Evolutionary conservation across 2,888 invertebrate species (phyloP), one percentile per base, ranked within the genome.

Genomic region (Danaus chrysippus): DNA sequence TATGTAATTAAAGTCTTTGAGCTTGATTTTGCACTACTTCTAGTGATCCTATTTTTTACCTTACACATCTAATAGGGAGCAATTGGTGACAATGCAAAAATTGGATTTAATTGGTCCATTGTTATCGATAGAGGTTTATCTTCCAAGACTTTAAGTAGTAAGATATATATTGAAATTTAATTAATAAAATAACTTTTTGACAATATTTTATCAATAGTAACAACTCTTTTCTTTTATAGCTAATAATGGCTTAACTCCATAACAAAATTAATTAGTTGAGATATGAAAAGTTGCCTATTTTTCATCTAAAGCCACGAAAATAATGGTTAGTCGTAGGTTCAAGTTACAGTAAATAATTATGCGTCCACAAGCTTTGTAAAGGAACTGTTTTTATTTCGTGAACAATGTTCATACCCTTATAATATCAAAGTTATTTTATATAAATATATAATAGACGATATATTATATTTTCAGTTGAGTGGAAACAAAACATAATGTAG

Each of bases 261-360:
- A 42, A 17, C 3, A 5, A 56, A 42, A 17, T 42, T 43, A 46
- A 44, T 17, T 56, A 13, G 12, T 23, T 34, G 44, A 44, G 13
- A 34, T 46, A 10, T 55, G 12, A 43, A 56, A 55, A 43, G 11
- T 19, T 19, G 15, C 15, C 15, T 15, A 12, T 17, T 43, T 42
- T 56, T 49, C 10, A 11, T 17, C 17, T 59, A 42, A 49, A 62
- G 42, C 42, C 46, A 43, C 58, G 58, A 58, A 62, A 62, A 59
- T 55, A 15, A 49, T 59, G 55, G 23, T 46, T 17, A n/a, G n/a
- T 42, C 55, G 19, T 52, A 13, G 19, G 56, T 52, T 46, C 56
- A 19, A 55, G 49, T 55, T 55, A 55, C 58, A 55, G 58, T 54
- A 49, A 59, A 56, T 43, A 56, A 61, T 52, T 61, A 61, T 42